Base-by-base conservation (phyloP, 1,140 invertebrate genomes). In the Macrobrachium rosenbergii region DNA sequence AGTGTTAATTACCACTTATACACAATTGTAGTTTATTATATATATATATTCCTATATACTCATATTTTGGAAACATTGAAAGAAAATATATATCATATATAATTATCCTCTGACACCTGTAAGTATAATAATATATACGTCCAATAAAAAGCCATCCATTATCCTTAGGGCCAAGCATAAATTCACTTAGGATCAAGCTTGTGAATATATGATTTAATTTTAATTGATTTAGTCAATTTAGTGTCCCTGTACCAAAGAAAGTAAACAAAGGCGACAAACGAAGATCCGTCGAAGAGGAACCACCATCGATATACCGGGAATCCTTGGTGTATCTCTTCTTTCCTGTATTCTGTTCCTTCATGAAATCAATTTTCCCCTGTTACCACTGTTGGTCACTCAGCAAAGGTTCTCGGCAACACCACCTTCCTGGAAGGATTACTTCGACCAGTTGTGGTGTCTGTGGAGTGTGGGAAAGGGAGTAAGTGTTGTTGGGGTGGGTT, bases 21-120 rank as follows among this genome's bases (percentile, higher is more conserved):
- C 85, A 83, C 82, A 79, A 19, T 43, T 63, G 21, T 82, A 82
- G 60, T 82, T 82, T 37, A 14, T 72, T 76, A 80, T 80, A 86
- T 86, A 86, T 80, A 88, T 81, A 87, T 82, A 88, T 83, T 78
- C 86, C 81, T 83, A 87, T 89, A 82, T 87, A 83, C 72, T 62
- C 59, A 82, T 87, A 87, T 81, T 60, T 63, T 78, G 84, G 81
- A 75, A 87, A 78, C 80, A 19, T 87, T 75, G 72, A 87, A 87
- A 87, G 69, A 87, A 87, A 87, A 87, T 87, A 87, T 86, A 86
- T 87, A 84, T 84, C 82, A 81, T 81, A 81, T 77, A 84, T 83
- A 37, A 60, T 83, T 83, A 83, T 83, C 82, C 73, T 84, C 82
- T 84, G 73, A 84, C 75, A 77, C 63, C 83, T 86, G 81, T 82